Base-by-base conservation (phyloP, 2,113 vertebrate species). In the Hymenochirus boettgeri region DNA sequence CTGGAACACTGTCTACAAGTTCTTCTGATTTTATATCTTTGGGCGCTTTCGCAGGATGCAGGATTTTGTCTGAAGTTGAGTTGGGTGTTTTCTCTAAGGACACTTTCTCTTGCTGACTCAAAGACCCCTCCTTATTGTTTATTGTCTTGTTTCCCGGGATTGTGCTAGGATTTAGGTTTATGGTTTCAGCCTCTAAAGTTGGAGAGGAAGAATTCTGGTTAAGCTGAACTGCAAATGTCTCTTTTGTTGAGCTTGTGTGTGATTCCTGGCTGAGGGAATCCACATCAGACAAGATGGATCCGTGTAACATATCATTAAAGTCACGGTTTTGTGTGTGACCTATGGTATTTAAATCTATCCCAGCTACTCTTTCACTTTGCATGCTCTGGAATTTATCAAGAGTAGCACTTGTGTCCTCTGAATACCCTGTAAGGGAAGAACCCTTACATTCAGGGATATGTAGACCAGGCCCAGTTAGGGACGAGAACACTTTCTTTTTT, bases 61-160 rank as follows among this genome's bases (percentile, higher is more conserved):
- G 5, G 11, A 24, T 22, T 31, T 53, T 60, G 47, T 60, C 56
- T 29, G 22, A 51, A 19, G 17, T 11, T 18, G 21, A 22, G 24
- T 21, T 26, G 47, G 65, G 65, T 60, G 56, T 69, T 54, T 53
- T 13, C 23, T 53, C 47, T 18, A 12, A 45, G 35, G 57, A 69
- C 31, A 29, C 31, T 11, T n/a, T 31, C 22, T 53, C 48, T 60
- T 59, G 56, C 57, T 69, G 65, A 60, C 48, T 60, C 10, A 69
- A 50, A 10, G 53, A 23, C 24, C 24, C 55, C 47, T 60, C 65
- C 56, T 69, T 37, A 21, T 53, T 9, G 24, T 69, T 42, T 42
- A 24, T 53, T 29, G 47, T 53, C 33, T 24, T 60, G 56, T 12
- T 59, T 51, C 18, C 33, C 47, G 53, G 24, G 57, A 60, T 60